Percentiles rank a stretch among this genome's conserved stretches.
Conservation (phyloP, 2,113 vertebrate genomes). For the Tyto alba region DNA sequence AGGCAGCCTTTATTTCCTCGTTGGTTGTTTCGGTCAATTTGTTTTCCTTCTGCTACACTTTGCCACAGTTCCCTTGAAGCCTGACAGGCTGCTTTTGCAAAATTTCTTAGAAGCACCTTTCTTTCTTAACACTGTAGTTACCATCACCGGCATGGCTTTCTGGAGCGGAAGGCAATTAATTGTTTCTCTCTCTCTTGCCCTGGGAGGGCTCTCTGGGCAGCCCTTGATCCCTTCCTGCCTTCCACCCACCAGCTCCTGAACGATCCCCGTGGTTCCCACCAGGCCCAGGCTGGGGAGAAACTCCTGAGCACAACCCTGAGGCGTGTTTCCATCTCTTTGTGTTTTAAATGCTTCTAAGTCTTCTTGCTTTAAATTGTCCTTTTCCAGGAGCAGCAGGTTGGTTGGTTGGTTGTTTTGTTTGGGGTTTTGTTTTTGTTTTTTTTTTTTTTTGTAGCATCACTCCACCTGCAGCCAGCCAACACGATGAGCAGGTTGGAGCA, state of each 20-base stretch:
- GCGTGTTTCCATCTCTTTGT: background rate
- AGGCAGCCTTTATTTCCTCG: background rate
- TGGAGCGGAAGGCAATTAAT: background rate
- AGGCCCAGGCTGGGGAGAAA: background rate
- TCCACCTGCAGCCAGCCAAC: background rate
- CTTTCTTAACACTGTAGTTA: background rate
- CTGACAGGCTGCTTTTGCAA: background rate
- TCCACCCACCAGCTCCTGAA: background rate
- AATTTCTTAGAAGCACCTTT: background rate
- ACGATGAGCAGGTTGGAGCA: background rate
- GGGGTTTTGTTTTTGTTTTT: too few species aligned
- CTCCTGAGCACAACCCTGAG: accelerated
- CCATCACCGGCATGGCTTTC: background rate
- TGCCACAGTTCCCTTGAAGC: background rate
- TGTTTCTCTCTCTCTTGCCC: background rate
- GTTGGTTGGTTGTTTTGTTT: too few species aligned
- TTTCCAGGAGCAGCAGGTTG: background rate
- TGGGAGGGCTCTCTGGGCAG: background rate
- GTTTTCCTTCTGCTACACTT: background rate
- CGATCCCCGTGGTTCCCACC: background rate
- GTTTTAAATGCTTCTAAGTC: background rate
- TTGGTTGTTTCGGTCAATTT: background rate
- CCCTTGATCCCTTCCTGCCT: background rate
- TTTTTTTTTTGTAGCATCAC: background rate
- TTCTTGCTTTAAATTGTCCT: background rate